Evolutionary conservation across 2,888 invertebrate genomes (phyloP), one percentile per base, ranked within the genome.

Genomic region (Scaptomyza flava): DNA sequence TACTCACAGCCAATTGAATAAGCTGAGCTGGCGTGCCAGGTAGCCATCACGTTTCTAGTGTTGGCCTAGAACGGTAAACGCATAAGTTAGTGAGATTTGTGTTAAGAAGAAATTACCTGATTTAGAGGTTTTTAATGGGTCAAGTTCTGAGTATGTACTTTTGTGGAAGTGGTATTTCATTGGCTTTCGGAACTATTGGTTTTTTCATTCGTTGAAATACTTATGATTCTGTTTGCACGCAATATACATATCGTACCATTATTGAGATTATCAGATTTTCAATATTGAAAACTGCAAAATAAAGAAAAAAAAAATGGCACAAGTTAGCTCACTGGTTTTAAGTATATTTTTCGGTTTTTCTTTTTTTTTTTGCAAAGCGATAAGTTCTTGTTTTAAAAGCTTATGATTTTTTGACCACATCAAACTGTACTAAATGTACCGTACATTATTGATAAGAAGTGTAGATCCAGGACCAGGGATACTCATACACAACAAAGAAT

Each of bases 241-340:
- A 62, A 48, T 48, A 36, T 48, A 54, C 36, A 42, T 48, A 62
- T 48, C n/a, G 36, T 47, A 63, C 45, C 51, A 47, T 63, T 36
- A 46, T 48, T 50, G 57, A 50, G 58, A 23, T 72, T 12, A 64
- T 79, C 81, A 82, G 89, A 88, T 81, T 73, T 83, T 83, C 85
- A 89, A 71, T 81, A 89, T 89, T 90, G 81, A 86, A 81, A 88
- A 90, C 89, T 89, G 89, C 77, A 89, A 89, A 78, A 86, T 77
- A 87, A 79, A 82, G 81, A 85, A 81, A 89, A 89, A 71, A 27
- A 85, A 89, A 89, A 89, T 76, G 77, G 80, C 86, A 77, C 78
- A 73, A 69, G 72, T 89, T 89, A 90, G 80, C 89, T 86, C 82
- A 70, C 53, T 67, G 63, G 53, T 71, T 72, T 67, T 67, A 82